Conservation (phyloP, 2,888 invertebrate genomes). For the Pycnomerus fuliginosus region DNA sequence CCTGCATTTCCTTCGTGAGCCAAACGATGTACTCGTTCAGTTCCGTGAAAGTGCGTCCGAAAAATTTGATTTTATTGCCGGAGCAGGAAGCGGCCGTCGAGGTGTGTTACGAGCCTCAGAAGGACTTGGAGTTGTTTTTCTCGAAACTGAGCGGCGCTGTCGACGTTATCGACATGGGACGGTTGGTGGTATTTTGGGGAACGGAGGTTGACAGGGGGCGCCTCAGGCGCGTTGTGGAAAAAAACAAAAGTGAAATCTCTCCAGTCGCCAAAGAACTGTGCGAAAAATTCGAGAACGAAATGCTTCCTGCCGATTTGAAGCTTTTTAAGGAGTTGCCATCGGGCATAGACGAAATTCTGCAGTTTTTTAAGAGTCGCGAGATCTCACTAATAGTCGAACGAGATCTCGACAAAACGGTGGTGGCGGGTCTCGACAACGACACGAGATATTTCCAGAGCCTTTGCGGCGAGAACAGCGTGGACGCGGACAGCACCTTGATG, state of each 20-base stretch:
- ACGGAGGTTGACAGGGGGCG: conserved; percentile 46
- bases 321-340: conserved; percentile 41
- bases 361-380: conserved; percentile 41
- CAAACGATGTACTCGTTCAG: conserved; percentile 38
- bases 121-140: conserved; percentile 41
- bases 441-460: conserved; percentile 41
- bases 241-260: conserved; percentile 36
- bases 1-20: conserved; percentile 39
- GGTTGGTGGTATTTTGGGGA: conserved; percentile 44
- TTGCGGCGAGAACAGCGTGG: conserved; percentile 3
- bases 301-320: conserved; percentile 41
- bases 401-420: conserved; percentile 45
- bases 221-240: conserved; percentile 40
- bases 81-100: conserved; percentile 38
- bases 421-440: conserved; percentile 43
- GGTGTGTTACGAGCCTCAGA: conserved; percentile 41
- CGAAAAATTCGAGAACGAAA: conserved; percentile 40
- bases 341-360: conserved; percentile 39
- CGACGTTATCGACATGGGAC: conserved; percentile 45
- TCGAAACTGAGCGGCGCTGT: conserved; percentile 33
- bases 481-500: background rate
- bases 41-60: conserved; percentile 41
- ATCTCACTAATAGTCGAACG: conserved; percentile 48
- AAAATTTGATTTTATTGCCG: conserved; percentile 41
- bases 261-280: conserved; percentile 33